Evolutionary conservation across 2,888 invertebrate species (phyloP).

Genomic region (Yponomeuta plumbellus): DNA sequence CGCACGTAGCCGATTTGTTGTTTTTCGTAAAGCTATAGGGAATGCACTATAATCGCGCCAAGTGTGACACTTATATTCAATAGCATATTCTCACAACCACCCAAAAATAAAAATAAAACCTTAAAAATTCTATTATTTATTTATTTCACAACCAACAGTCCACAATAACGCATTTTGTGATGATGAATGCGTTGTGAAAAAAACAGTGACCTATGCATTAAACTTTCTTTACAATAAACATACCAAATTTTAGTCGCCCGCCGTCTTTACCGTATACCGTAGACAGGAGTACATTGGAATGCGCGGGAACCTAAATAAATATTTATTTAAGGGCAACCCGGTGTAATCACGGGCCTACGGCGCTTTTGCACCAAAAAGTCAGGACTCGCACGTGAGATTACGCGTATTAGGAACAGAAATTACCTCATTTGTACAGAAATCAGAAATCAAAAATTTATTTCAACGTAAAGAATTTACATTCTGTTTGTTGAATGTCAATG

Average conservation of each 20-base stretch:
- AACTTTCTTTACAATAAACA: not conserved
- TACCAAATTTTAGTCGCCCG: not conserved
- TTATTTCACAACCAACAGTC: not conserved
- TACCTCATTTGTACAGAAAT: too few relatives aligned
- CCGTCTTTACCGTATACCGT: not conserved
- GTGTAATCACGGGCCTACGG: constrained; percentile 4
- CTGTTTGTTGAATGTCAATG: too few relatives aligned
- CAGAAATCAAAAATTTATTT: too few relatives aligned
- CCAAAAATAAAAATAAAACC: not conserved
- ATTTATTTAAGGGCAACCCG: constrained; percentile 11
- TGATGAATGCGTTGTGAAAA: not conserved
- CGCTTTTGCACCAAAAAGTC: not conserved
- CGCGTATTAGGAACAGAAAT: not conserved
- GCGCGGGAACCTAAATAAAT: constrained; percentile 10
- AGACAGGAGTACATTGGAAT: not conserved
- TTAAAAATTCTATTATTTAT: not conserved
- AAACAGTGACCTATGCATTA: not conserved
- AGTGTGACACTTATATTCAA: too few relatives aligned
- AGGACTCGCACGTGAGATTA: not conserved
- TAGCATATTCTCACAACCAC: too few relatives aligned
- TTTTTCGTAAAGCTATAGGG: too few relatives aligned
- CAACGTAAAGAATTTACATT: too few relatives aligned
- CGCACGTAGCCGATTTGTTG: too few relatives aligned
- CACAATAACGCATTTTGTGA: not conserved
- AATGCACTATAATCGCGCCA: too few relatives aligned